Evolutionary conservation across 64 coral and sea anemone species (phyloP).

Genomic region (Actinia equina): DNA sequence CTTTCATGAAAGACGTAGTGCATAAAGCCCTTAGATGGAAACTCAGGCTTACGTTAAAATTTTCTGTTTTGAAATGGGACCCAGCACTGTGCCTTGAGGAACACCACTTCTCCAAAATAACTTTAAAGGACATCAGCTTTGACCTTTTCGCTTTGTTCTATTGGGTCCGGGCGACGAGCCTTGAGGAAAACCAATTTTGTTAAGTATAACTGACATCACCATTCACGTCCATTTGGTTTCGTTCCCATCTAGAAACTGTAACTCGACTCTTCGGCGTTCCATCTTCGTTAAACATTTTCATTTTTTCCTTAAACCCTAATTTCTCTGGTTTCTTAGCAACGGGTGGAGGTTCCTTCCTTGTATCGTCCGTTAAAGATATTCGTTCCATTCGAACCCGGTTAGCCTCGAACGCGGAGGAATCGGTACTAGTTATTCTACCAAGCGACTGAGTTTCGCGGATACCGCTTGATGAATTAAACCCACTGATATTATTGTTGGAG

Average conservation of each 20-base stretch:
- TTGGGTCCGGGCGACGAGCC: constrained; percentile 2
- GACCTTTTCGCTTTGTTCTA: neutral
- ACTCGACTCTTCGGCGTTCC: constrained; percentile 55
- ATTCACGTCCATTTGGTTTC: constrained; percentile 40
- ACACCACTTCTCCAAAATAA: neutral
- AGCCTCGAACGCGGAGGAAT: constrained; percentile 36
- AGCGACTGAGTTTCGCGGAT: constrained; percentile 35
- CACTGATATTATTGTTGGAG: constrained; percentile 43
- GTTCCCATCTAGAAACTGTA: constrained; percentile 67
- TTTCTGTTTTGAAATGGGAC: neutral
- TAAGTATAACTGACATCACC: constrained; percentile 18
- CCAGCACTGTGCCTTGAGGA: neutral
- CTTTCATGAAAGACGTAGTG: neutral
- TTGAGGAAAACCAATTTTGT: neutral
- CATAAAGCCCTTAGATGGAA: neutral
- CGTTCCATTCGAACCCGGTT: constrained; percentile 54
- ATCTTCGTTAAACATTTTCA: constrained; percentile 84
- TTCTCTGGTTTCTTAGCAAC: constrained; percentile 78
- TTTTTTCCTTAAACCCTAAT: constrained; percentile 78
- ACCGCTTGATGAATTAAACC: neutral
- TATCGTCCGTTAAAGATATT: constrained; percentile 72
- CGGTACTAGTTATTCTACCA: constrained; percentile 35
- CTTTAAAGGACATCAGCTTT: neutral
- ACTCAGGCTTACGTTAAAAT: neutral
- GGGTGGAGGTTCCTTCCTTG: constrained; percentile 45